These are phyloP conservation scores for Argyresthia goedartella DNA, from an alignment of 2,888 invertebrate species.

Conservation along the genomic window DNA sequence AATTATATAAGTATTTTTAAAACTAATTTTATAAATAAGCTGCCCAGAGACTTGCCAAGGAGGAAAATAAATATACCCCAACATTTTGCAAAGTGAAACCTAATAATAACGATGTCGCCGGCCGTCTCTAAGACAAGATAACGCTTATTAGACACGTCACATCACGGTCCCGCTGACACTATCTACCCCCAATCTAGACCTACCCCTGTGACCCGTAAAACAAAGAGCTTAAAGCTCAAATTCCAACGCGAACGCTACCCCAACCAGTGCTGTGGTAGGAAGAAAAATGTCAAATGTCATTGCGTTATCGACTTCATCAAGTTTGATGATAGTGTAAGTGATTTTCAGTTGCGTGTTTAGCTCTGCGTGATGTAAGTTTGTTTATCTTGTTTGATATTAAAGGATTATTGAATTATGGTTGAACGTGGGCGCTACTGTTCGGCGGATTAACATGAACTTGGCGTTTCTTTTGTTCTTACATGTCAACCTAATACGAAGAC, in stretches of 20 bases:
- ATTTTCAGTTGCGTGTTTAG: neutral
- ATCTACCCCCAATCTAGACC: slow-evolving; percentile 55
- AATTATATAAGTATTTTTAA: too few species aligned
- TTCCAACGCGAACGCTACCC: neutral
- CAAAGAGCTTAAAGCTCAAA: neutral
- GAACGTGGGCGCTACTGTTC: neutral
- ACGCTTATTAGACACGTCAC: slow-evolving; percentile 63
- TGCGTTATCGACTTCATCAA: slow-evolving; percentile 3
- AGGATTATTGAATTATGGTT: neutral
- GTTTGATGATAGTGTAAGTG: slow-evolving; percentile 2
- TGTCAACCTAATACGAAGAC: too few species aligned
- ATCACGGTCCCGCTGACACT: slow-evolving; percentile 37
- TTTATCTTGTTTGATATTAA: neutral
- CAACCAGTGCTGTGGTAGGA: neutral
- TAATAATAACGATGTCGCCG: neutral
- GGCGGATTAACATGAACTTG: too few species aligned
- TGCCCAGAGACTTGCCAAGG: too few species aligned
- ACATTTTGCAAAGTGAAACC: neutral
- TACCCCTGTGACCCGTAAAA: slow-evolving; percentile 4
- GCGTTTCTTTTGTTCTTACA: too few species aligned
- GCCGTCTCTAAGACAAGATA: slow-evolving; percentile 44
- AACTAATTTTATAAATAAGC: too few species aligned
- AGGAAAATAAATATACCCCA: too few species aligned
- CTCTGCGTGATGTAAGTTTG: neutral
- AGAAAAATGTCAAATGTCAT: slow-evolving; percentile 5